Evolutionary conservation across 2,113 vertebrate species (phyloP).

Genomic region (Neolamprologus modestus): DNA sequence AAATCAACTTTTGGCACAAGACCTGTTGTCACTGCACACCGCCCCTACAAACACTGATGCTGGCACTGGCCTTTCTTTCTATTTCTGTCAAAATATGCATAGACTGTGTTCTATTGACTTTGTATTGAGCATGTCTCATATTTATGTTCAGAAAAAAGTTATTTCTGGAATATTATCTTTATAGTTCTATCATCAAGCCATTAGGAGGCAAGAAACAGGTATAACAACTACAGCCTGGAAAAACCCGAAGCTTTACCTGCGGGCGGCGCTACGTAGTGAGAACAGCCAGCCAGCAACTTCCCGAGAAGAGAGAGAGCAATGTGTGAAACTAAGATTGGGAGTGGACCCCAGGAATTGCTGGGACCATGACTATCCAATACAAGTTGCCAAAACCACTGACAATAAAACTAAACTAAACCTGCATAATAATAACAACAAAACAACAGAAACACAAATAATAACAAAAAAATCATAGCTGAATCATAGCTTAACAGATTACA

Average conservation of each 20-base stretch:
- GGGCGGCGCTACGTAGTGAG: accelerated
- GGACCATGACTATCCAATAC: neutral
- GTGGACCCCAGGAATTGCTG: neutral
- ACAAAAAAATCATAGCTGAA: neutral
- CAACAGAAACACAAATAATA: neutral
- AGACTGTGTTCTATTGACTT: neutral
- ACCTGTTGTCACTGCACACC: neutral
- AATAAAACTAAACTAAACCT: neutral
- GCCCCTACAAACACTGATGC: neutral
- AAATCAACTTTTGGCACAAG: neutral
- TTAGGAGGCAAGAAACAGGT: neutral
- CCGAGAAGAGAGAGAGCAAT: neutral
- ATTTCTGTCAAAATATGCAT: neutral
- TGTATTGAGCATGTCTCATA: neutral
- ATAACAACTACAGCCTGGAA: neutral
- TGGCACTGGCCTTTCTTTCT: neutral
- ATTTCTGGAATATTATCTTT: neutral
- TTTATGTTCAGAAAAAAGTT: neutral
- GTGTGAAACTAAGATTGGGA: neutral
- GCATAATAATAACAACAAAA: neutral
- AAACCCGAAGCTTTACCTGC: neutral
- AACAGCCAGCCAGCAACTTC: neutral
- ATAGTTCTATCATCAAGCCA: neutral
- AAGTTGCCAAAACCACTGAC: neutral
- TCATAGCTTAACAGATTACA: neutral